Percentiles rank a stretch among this genome's conserved stretches.
phyloP scores from a whole-genome alignment of 2,888 invertebrate genomes.

The Chloromyia formosa region DNA sequence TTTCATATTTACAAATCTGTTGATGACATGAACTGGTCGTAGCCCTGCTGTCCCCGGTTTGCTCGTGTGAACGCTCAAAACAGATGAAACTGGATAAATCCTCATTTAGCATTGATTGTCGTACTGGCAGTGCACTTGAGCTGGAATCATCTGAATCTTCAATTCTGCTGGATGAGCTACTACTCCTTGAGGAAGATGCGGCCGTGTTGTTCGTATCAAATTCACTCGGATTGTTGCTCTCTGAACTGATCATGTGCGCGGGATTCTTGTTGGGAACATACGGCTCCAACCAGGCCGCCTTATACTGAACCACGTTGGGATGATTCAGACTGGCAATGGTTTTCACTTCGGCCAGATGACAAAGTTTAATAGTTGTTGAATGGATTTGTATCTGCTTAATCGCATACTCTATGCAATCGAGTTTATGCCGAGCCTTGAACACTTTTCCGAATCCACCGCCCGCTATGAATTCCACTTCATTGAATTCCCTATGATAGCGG shows the following conservation, averaged over 20 bases:
- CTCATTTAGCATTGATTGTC: slow-evolving; percentile 5
- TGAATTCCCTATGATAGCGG: slow-evolving; percentile 75
- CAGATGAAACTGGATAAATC: slow-evolving; percentile 55
- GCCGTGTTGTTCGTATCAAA: slow-evolving; percentile 18
- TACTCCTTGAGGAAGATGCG: not conserved
- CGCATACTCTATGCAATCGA: slow-evolving; percentile 82
- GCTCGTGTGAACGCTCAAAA: slow-evolving; percentile 43
- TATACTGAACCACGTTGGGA: slow-evolving; percentile 82
- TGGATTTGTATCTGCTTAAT: slow-evolving; percentile 79
- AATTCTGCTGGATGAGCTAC: not conserved
- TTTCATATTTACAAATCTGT: slow-evolving; percentile 46
- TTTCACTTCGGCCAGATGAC: slow-evolving; percentile 79
- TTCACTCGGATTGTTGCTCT: slow-evolving; percentile 13
- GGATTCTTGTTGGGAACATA: slow-evolving; percentile 64
- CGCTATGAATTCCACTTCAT: slow-evolving; percentile 75
- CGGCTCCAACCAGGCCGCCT: slow-evolving; percentile 84
- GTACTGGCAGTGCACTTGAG: not conserved
- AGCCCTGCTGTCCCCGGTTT: not conserved
- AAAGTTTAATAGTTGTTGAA: slow-evolving; percentile 71
- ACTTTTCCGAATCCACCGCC: slow-evolving; percentile 81
- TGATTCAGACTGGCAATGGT: slow-evolving; percentile 81
- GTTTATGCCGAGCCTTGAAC: slow-evolving; percentile 76
- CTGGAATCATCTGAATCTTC: slow-evolving; percentile 58
- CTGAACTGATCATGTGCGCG: slow-evolving; percentile 20
- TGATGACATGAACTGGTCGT: slow-evolving; percentile 29